A percentile compares a stretch with the other conserved stretches of the same genome.
Evolutionary conservation across 2,113 vertebrate species (phyloP).

Genomic region (Grammatotria lemairii): DNA sequence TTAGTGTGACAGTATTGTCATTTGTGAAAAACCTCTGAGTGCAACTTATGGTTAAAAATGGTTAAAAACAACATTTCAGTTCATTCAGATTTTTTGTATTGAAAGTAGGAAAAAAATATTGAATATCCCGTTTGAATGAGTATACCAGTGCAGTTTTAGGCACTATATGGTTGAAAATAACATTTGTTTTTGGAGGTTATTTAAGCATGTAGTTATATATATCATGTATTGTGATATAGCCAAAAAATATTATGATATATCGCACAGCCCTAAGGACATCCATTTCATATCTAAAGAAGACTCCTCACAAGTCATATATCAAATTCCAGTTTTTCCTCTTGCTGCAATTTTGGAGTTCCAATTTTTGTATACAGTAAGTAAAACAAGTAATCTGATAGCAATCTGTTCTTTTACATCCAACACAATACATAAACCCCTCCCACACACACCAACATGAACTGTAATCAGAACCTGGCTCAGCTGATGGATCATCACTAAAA

Average conservation of each 20-base stretch:
- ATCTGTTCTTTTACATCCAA: not conserved
- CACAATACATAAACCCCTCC: not conserved
- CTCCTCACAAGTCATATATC: not conserved
- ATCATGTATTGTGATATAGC: not conserved
- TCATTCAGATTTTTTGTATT: not conserved
- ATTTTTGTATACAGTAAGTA: not conserved
- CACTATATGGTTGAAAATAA: not conserved
- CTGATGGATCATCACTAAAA: conserved; percentile 55
- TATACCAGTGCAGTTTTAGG: not conserved
- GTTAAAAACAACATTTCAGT: not conserved
- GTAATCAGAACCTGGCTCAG: conserved; percentile 8
- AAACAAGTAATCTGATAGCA: not conserved
- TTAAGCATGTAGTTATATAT: not conserved
- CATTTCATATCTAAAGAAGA: not conserved
- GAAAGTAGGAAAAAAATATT: not conserved
- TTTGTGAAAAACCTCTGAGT: not conserved
- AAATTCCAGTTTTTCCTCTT: not conserved
- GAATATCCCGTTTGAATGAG: not conserved
- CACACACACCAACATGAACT: not conserved
- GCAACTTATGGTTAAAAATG: not conserved
- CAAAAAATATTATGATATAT: not conserved
- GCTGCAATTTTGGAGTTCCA: not conserved
- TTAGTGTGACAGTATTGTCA: not conserved
- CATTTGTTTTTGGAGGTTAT: not conserved
- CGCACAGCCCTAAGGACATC: not conserved